Conservation (phyloP, 2,113 vertebrate genomes). For the Sinosuthora webbiana region DNA sequence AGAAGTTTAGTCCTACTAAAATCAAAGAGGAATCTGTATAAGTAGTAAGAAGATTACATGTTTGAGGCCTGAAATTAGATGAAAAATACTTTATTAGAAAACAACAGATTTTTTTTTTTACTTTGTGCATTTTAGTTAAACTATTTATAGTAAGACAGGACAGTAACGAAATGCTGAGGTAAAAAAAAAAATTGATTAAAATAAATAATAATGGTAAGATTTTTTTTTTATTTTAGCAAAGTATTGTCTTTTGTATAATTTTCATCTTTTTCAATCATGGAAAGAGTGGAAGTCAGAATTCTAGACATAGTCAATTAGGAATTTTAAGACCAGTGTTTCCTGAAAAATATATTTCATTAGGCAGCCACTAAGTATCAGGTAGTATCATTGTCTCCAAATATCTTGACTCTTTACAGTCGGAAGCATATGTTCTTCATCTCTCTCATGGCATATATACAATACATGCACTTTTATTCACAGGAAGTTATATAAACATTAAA, state of each 20-base stretch:
- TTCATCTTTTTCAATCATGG: background rate
- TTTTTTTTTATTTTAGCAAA: background rate
- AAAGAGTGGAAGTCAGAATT: background rate
- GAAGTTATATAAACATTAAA: background rate
- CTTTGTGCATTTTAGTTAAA: background rate
- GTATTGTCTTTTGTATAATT: background rate
- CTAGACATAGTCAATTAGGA: background rate
- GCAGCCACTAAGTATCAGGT: background rate
- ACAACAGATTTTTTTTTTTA: background rate
- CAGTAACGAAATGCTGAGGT: background rate
- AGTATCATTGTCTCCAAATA: background rate
- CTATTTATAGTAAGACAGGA: background rate
- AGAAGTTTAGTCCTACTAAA: background rate
- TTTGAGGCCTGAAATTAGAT: background rate
- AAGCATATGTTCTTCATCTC: background rate
- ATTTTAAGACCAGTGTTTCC: background rate
- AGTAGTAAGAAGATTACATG: background rate
- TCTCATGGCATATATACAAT: background rate
- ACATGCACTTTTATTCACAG: background rate
- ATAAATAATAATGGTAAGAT: background rate
- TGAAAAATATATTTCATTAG: background rate
- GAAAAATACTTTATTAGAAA: background rate
- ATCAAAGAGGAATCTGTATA: background rate
- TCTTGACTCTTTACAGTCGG: background rate
- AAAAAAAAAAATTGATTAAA: background rate